Conservation (phyloP, 2,113 vertebrate species). For the Platycercus adscitus region DNA sequence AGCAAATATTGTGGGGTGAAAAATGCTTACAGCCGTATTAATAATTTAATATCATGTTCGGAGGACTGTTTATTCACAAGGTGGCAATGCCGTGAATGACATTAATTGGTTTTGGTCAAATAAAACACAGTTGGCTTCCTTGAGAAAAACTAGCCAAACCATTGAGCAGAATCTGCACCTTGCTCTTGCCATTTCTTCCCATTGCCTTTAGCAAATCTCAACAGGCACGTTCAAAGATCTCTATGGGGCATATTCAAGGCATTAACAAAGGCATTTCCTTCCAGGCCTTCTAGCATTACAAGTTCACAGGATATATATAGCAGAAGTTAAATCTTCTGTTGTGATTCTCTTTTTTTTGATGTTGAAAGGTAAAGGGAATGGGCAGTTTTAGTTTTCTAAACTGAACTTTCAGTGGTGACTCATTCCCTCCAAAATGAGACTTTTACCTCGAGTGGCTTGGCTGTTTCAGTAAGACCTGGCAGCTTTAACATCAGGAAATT, state of each 20-base stretch:
- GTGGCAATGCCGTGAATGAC: not conserved
- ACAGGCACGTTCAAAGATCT: not conserved
- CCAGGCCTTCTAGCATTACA: fast-evolving
- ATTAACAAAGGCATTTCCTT: not conserved
- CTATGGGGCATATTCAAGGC: not conserved
- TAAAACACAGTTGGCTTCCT: not conserved
- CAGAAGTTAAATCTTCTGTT: not conserved
- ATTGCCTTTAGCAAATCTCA: not conserved
- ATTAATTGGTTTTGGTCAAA: not conserved
- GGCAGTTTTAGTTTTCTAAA: not conserved
- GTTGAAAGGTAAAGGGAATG: not conserved
- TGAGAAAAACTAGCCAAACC: not conserved
- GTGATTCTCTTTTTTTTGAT: not conserved
- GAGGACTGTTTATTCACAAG: not conserved
- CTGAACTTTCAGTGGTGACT: not conserved
- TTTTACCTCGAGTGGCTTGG: not conserved
- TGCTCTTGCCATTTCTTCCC: not conserved
- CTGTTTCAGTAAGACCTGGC: not conserved
- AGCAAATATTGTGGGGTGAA: not conserved
- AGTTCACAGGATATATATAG: not conserved
- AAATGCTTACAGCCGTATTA: not conserved
- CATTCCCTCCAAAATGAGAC: not conserved
- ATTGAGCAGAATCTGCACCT: not conserved
- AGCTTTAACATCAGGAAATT: not conserved
- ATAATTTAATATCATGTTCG: not conserved